Evolutionary conservation across 2,888 invertebrate species (phyloP), one percentile per base, ranked within the genome.

Genomic region (Siphonodentalium dalli): DNA sequence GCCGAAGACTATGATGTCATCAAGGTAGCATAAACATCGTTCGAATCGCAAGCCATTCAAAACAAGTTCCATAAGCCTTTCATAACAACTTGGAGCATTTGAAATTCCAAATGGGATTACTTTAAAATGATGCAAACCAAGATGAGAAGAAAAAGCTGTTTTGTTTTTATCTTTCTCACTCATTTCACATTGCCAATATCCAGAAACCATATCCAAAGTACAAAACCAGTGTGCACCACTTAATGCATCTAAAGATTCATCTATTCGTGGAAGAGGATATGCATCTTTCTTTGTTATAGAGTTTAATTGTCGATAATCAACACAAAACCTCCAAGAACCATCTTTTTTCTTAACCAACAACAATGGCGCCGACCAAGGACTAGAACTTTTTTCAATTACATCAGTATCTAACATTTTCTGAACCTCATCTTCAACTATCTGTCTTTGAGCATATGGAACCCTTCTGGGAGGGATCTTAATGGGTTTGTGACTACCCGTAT

Each of bases 161-260:
- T 44, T 49, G 3, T 31, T 35, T 41, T 52, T 54, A 42, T 38
- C 21, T 5, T 40, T 23, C 13, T 40, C 48, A 5, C 31, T 28
- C 51, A 58, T 58, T 39, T 51, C 45, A 9, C 48, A 39, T 41
- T 58, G 55, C 61, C 58, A 58, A 39, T 61, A 61, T 9, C 58
- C 52, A 38, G 42, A 40, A 18, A 54, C 50, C 35, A 55, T 28
- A 31, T 58, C 53, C 21, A 61, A 20, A 34, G 52, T 61, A 43
- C 54, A 41, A 27, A 58, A 57, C 42, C 46, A 57, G 29, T 50
- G 38, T 26, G 51, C 29, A 23, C 40, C 44, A 39, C 47, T 44
- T 7, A 58, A 26, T 11, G 58, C 37, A 29, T 61, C 58, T 8
- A 58, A 21, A 2, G 51, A 44, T 8, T 57, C 54, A 41, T 40